Evolutionary conservation across 2,888 invertebrate species (phyloP), one percentile per base, ranked within the genome.

Genomic region (Oscheius myriophilus): DNA sequence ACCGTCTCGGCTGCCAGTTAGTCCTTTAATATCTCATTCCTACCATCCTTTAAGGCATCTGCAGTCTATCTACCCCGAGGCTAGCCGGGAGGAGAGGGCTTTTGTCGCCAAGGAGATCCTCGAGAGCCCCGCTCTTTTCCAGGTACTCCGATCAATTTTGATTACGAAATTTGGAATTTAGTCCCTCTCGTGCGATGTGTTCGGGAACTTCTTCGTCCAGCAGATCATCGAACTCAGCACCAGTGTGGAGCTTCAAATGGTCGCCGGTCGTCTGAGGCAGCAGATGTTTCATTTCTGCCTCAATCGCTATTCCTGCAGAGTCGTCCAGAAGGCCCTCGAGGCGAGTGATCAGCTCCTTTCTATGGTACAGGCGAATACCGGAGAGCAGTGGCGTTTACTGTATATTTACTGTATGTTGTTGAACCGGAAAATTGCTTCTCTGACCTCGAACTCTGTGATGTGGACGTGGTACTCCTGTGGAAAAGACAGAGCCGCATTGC

Each of bases 271-370:
- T 16, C 55, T 76, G 9, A 21, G 49, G 11, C 51, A 59, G 53
- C 69, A 78, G 18, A 79, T 81, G 72, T 71, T 65, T 63, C 42
- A 61, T 16, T 70, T 83, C 33, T 78, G 82, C 54, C 65, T 79
- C 43, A 81, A 83, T 58, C 74, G 82, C 33, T 84, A 78, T 54
- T 79, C 81, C 1, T 84, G 84, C 51, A 73, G 84, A n/a, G 83
- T 84, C 21, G 75, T 84, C 0, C 84, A 84, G 70, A 80, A 73
- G 54, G 75, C 76, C 11, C 69, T 84, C 18, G 79, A 80, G 72
- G 72, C 73, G 14, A 39, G n/a, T n/a, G n/a, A n/a, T n/a, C n/a
- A n/a, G n/a, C n/a, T n/a, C n/a, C n/a, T n/a, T n/a, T n/a, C n/a
- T n/a, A n/a, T n/a, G n/a, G n/a, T n/a, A n/a, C n/a, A n/a, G n/a